phyloP scores from a whole-genome alignment of 1,140 invertebrate species.

The Dendrolimus kikuchii region DNA sequence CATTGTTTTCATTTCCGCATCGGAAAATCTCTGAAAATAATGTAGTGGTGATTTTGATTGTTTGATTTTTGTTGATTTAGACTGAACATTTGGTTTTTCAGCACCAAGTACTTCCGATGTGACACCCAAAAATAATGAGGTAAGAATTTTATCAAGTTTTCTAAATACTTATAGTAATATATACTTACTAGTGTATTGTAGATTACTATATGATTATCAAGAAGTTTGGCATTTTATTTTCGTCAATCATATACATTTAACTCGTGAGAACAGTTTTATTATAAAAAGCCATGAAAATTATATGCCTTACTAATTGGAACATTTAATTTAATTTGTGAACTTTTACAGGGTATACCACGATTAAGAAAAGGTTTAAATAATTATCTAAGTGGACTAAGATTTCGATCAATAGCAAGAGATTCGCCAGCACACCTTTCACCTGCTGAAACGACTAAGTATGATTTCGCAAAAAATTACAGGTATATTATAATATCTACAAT shows the following conservation, averaged over 20 bases:
- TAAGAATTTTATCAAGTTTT: slow-evolving; percentile 8
- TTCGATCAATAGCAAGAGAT: slow-evolving; percentile 23
- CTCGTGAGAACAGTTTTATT: background rate
- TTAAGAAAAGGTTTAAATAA: slow-evolving; percentile 35
- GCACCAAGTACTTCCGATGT: slow-evolving; percentile 4
- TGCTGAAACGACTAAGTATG: slow-evolving; percentile 51
- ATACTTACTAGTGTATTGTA: too few relatives aligned
- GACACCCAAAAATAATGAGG: slow-evolving; percentile 16
- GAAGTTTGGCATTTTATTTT: background rate
- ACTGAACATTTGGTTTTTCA: slow-evolving; percentile 4
- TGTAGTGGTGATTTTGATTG: too few relatives aligned
- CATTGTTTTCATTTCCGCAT: too few relatives aligned
- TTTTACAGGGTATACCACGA: slow-evolving; percentile 27
- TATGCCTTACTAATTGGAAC: too few relatives aligned
- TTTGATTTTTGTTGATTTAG: too few relatives aligned
- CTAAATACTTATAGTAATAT: background rate
- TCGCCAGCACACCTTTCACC: slow-evolving; percentile 31
- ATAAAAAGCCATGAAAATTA: too few relatives aligned
- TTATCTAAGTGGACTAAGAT: slow-evolving; percentile 42
- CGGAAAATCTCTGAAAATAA: too few relatives aligned
- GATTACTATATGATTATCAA: background rate
- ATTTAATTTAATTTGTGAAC: background rate
- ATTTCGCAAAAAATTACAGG: slow-evolving; percentile 59
- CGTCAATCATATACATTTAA: background rate
- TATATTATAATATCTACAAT: slow-evolving; percentile 13